Conservation (phyloP, 2,888 invertebrate genomes). For the Erebia ligea region DNA sequence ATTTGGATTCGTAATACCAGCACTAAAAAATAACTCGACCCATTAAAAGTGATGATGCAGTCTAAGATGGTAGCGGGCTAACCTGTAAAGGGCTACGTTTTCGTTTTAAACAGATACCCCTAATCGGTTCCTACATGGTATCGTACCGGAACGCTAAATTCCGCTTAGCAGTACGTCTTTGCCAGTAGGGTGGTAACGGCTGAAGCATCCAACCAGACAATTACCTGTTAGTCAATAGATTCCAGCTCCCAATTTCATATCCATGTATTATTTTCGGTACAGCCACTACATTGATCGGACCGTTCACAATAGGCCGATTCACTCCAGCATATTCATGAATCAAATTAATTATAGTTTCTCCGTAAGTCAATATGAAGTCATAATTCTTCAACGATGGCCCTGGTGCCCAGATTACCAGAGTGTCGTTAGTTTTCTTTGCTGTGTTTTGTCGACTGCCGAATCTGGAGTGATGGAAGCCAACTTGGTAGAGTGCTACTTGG, state of each 20-base stretch:
- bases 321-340: slow-evolving; percentile 62
- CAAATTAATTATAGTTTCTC: slow-evolving; percentile 60
- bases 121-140: too few relatives aligned
- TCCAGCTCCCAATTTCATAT: slow-evolving; percentile 73
- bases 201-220: slow-evolving; percentile 35
- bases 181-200: too few relatives aligned
- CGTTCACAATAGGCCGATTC: slow-evolving; percentile 59
- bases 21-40: too few relatives aligned
- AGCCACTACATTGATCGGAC: slow-evolving; percentile 69
- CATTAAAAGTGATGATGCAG: too few relatives aligned
- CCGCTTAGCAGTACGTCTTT: too few relatives aligned
- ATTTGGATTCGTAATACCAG: too few relatives aligned
- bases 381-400: slow-evolving; percentile 53
- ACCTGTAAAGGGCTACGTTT: too few relatives aligned
- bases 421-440: slow-evolving; percentile 57
- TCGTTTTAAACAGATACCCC: too few relatives aligned
- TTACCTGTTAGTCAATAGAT: slow-evolving; percentile 72
- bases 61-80: too few relatives aligned
- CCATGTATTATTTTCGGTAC: slow-evolving; percentile 63
- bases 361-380: slow-evolving; percentile 61
- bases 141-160: too few relatives aligned
- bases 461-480: slow-evolving; percentile 69
- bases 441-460: slow-evolving; percentile 51
- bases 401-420: slow-evolving; percentile 67
- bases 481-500: slow-evolving; percentile 67